Evolutionary conservation across 2,113 vertebrate species (phyloP), one percentile per base, ranked within the genome.

Genomic region (Nothoprocta perdicaria): DNA sequence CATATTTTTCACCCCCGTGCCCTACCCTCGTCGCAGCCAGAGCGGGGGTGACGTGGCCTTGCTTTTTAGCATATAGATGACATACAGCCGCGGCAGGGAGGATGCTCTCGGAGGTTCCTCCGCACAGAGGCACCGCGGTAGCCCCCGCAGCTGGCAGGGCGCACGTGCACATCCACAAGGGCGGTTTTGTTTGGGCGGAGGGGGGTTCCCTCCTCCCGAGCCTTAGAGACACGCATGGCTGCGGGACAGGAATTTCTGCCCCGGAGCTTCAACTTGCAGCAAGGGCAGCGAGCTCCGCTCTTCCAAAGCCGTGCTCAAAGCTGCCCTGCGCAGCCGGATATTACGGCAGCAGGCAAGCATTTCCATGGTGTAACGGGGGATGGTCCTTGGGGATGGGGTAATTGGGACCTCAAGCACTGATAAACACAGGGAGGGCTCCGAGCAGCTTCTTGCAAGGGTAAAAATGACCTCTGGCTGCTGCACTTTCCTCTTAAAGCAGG

Each of bases 1-100:
- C 66, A 55, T 90, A 96, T 97, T 97, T 97, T 97, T 94, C 93
- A 92, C 96, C 63, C 72, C 61, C 38, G 77, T 10, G 2, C 26
- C 65, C 68, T 21, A 46, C 65, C 84, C 13, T 58, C 83, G 91
- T 63, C 33, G 27, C 38, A 35, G 55, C 48, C 48, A 7, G 53
- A 46, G 86, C 74, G 80, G 83, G 88, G 69, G 87, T 78, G 86
- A 76, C 80, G 81, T 9, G 6, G 14, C 91, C 72, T 40, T 57
- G n/a, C 76, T 84, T 65, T 81, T 92, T 33, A 94, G 79, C 38
- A 73, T 2, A 6, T 4, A 88, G 93, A 79, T 80, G 93, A 60
- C 67, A 19, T 16, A 53, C 23, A 76, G 22, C 8, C 43, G 1
- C 0, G 6, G n/a, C 31, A 58, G 35, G 29, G 71, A 73, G 21